These are phyloP conservation scores for Noctua fimbriata DNA, from an alignment of 2,888 invertebrate species.

Conservation along the genomic window DNA sequence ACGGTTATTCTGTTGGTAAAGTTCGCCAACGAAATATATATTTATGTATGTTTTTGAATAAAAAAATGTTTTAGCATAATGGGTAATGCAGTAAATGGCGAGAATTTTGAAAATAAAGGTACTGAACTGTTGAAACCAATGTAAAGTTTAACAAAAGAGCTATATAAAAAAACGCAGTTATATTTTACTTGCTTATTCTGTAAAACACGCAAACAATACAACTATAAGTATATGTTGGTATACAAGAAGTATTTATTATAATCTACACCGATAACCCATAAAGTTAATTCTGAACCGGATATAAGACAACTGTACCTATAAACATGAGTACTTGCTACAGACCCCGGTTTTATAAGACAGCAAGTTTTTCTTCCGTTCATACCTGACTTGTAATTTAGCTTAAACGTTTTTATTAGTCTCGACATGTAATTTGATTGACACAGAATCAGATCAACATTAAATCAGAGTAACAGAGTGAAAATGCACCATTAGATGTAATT, in stretches of 20 bases:
- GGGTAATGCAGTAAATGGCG: neutral
- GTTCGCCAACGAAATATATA: neutral
- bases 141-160: neutral
- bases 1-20: slow-evolving; percentile 4
- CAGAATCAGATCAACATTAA: slow-evolving; percentile 58
- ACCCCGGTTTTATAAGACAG: slow-evolving; percentile 56
- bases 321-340: slow-evolving; percentile 52
- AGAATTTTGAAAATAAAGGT: slow-evolving; percentile 5
- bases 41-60: neutral
- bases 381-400: slow-evolving; percentile 61
- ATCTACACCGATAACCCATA: slow-evolving; percentile 54
- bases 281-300: slow-evolving; percentile 63
- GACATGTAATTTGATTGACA: slow-evolving; percentile 59
- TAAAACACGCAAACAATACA: slow-evolving; percentile 11
- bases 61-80: neutral
- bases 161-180: neutral
- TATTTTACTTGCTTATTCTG: slow-evolving; percentile 1
- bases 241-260: slow-evolving; percentile 42
- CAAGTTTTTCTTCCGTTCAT: slow-evolving; percentile 70
- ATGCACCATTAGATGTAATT: neutral
- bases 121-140: slow-evolving; percentile 13
- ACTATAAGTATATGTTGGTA: slow-evolving; percentile 3
- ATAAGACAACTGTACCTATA: slow-evolving; percentile 51
- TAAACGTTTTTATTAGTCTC: slow-evolving; percentile 60
- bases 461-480: slow-evolving; percentile 28